Evolutionary conservation across 2,797 vertebrate species (phyloP), one percentile per base, ranked within the genome.

Genomic region (Molothrus aeneus): DNA sequence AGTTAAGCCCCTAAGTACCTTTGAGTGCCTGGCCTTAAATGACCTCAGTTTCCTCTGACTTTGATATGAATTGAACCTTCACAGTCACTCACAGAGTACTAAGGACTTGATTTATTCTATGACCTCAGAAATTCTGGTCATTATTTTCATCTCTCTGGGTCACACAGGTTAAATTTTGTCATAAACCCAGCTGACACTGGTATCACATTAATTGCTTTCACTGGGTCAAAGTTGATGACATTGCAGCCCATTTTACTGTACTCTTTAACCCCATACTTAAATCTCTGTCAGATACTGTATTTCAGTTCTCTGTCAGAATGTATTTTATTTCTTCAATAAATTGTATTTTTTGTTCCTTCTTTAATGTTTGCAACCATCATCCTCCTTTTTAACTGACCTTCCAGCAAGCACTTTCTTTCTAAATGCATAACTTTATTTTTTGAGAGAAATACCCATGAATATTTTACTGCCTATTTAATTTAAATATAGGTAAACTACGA

Each of bases 131-230:
- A 80, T 91, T 83, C 61, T 77, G 48, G 61, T 79, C 29, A 68
- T 92, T 81, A 88, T 86, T 94, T 72, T 65, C 31, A 64, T 87
- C 17, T 92, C 38, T 69, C 40, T 89, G 32, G 80, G 77, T 94
- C 81, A 95, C 45, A 85, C 42, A 81, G 61, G 71, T 93, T 83
- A 82, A 77, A 78, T 81, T 82, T 92, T 87, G 48, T 87, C 85
- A 88, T 78, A 96, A 89, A 84, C 59, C 29, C 53, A n/a, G 18
- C 54, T 93, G 86, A 74, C 69, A 84, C 68, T 61, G 29, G 50
- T 84, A 86, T 73, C 81, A 57, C 42, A 81, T 47, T 93, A 91
- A 89, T 87, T 92, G 92, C 63, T 84, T 89, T 90, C 60, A 34
- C 13, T 68, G 59, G 43, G 86, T 92, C 87, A 93, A 86, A 85